Evolutionary conservation across 2,113 vertebrate genomes (phyloP), one percentile per base, ranked within the genome.

Genomic region (Colistium nudipinnis): DNA sequence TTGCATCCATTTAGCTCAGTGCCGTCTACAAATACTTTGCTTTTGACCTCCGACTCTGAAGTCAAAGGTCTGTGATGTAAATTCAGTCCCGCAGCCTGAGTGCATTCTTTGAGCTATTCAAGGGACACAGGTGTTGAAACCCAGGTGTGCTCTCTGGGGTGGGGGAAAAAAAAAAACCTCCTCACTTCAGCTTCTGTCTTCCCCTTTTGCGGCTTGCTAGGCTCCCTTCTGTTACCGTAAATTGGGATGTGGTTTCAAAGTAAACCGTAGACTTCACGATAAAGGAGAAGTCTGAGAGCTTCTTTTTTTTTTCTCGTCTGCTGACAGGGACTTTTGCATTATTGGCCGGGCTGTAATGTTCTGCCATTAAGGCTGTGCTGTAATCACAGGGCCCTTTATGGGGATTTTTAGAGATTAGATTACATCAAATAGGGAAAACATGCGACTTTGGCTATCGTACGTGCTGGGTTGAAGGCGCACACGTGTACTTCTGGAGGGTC

Each of bases 391-490:
- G 36, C 55, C 76, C 69, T 68, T 73, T 69, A 72, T 77, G 71
- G 62, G 30, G 24, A 39, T 52, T 81, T 28, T 60, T 48, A 35
- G 22, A 1, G 36, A 25, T 10, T 0, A 27, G 45, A 19, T 31
- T n/a, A 63, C 61, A 63, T 88, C 76, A 87, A 82, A 87, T 77
- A n/a, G 27, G 53, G 35, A 68, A 64, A 25, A 27, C 60, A 69
- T 59, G 66, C 48, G 57, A 38, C 51, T 49, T 56, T 57, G 20
- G 45, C 48, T 77, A 70, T 65, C 61, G 35, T 16, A 19, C 59
- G 31, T 80, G 43, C 35, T 49, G 43, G 48, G 19, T 64, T 62
- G 28, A 27, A 54, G 45, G 19, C 54, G 54, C 1, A 3, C 51
- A 54, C 39, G 30, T 62, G 44, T 28, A 11, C 2, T 31, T n/a